These are phyloP conservation scores for Sebastes oblongus DNA, from an alignment of 2,797 vertebrate species.

Conservation along the genomic window DNA sequence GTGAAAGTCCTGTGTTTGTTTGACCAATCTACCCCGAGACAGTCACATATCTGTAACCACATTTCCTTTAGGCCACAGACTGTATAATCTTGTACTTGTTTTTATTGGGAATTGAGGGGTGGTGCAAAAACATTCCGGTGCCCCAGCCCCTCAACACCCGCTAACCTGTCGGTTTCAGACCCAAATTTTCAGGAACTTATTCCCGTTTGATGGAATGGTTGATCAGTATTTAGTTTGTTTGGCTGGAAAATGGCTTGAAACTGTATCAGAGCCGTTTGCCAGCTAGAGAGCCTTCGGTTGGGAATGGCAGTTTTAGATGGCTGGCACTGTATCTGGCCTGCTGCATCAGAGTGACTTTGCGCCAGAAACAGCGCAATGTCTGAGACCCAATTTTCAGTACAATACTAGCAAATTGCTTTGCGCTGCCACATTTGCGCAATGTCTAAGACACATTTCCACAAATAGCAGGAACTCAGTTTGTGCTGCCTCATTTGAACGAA, in stretches of 20 bases:
- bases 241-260: no score
- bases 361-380: no score
- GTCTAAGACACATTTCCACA: no score
- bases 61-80: not conserved
- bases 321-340: no score
- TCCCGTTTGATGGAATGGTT: not conserved
- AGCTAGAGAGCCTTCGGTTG: no score
- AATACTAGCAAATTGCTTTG: no score
- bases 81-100: not conserved
- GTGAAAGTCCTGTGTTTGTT: not conserved
- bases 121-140: not conserved
- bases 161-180: not conserved
- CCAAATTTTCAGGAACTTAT: accelerated
- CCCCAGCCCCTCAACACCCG: not conserved
- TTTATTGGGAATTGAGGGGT: not conserved
- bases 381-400: no score
- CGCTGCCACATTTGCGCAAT: no score
- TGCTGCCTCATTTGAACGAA: accelerated
- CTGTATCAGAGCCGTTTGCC: accelerated
- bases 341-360: no score
- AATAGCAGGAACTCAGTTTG: no score
- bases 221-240: not conserved
- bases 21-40: not conserved
- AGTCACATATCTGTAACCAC: not conserved
- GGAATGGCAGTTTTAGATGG: no score